Percentiles rank a stretch among this genome's conserved stretches.
Evolutionary conservation across 2,113 vertebrate species (phyloP).

Genomic region (Rhinolophus ferrumequinum): DNA sequence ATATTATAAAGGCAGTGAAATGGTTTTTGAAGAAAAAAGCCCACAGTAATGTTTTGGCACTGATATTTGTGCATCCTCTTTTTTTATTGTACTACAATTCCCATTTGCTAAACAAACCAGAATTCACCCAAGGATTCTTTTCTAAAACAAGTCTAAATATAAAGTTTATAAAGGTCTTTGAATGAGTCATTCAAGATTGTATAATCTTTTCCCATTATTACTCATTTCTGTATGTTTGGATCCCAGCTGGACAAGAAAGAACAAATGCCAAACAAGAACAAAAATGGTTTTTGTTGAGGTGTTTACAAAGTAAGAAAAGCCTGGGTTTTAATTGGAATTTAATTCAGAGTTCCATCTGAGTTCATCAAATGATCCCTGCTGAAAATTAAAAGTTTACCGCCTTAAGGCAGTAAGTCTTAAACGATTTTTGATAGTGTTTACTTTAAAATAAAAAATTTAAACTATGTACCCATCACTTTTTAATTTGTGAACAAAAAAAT

Average conservation of each 20-base stretch:
- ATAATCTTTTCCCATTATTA: constrained; percentile 68
- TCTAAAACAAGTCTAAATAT: constrained; percentile 61
- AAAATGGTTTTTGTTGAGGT: constrained; percentile 60
- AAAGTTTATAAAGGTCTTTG: constrained; percentile 58
- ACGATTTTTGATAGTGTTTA: not conserved
- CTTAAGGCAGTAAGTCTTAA: not conserved
- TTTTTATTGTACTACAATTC: not conserved
- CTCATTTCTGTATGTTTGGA: constrained; percentile 61
- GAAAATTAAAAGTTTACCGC: not conserved
- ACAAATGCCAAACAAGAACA: constrained; percentile 57
- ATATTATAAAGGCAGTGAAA: not conserved
- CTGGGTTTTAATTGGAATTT: constrained; percentile 64
- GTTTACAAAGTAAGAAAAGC: constrained; percentile 56
- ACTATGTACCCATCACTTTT: not conserved
- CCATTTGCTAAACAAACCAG: constrained; percentile 58
- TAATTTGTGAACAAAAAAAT: constrained; percentile 18
- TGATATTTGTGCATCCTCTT: not conserved
- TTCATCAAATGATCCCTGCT: not conserved
- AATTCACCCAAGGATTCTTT: constrained; percentile 52
- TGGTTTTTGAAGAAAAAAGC: not conserved
- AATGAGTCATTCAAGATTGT: constrained; percentile 61
- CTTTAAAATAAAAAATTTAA: constrained; percentile 29
- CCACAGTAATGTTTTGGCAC: not conserved
- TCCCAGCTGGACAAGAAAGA: constrained; percentile 56
- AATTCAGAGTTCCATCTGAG: constrained; percentile 58